Conservation (phyloP, 2,113 vertebrate species). For the Pachycephala philippinensis region DNA sequence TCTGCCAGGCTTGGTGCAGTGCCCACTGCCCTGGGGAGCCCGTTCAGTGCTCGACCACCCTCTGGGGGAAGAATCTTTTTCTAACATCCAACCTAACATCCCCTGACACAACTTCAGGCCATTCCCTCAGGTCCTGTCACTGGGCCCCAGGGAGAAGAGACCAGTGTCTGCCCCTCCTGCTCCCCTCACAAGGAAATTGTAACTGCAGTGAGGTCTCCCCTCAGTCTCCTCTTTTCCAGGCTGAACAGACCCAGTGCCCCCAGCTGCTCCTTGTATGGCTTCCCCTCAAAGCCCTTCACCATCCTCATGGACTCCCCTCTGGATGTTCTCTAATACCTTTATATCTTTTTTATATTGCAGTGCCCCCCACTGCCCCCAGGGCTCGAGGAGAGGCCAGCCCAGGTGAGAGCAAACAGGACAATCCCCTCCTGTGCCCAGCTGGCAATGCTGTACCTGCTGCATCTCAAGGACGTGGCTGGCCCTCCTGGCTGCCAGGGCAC, state of each 20-base stretch:
- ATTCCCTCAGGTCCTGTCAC: not conserved
- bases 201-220: not conserved
- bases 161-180: too few species aligned
- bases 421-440: not conserved
- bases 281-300: not conserved
- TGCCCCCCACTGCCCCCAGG: not conserved
- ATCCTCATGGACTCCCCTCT: not conserved
- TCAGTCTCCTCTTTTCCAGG: not conserved
- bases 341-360: too few species aligned
- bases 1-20: not conserved
- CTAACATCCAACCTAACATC: not conserved
- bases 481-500: not conserved
- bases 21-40: not conserved
- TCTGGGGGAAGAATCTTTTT: not conserved
- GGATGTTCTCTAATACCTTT: not conserved
- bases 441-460: not conserved
- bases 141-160: not conserved
- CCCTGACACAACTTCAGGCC: not conserved
- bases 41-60: not conserved
- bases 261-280: rapidly evolving
- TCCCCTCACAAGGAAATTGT: not conserved
- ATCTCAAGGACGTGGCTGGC: not conserved
- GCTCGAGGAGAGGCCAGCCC: rapidly evolving
- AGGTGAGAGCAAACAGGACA: not conserved
- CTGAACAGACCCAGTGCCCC: not conserved